Evolutionary conservation across 2,113 vertebrate genomes (phyloP).

Genomic region (Chloropsis cyanopogon): DNA sequence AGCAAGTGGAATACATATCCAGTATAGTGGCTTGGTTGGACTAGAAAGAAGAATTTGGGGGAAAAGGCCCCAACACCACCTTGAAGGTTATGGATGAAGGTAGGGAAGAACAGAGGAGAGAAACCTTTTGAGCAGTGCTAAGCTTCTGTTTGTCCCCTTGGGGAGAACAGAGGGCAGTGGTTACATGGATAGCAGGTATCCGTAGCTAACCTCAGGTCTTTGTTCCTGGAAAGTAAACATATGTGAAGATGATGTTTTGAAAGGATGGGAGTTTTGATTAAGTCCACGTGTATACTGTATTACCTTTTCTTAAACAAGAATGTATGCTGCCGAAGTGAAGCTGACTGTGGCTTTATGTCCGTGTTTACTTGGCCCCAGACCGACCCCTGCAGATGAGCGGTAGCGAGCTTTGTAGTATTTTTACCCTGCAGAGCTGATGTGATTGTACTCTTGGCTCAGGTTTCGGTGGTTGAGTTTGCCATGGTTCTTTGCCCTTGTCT

Average conservation of each 20-base stretch:
- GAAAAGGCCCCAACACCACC: neutral
- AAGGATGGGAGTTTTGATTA: neutral
- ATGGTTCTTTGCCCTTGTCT: neutral
- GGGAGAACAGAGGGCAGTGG: neutral
- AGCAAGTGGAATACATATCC: neutral
- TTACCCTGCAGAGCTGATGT: neutral
- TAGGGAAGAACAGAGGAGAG: neutral
- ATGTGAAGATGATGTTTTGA: neutral
- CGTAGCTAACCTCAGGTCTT: neutral
- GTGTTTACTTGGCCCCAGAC: neutral
- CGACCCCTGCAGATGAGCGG: neutral
- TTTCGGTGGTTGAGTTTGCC: neutral
- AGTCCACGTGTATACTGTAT: neutral
- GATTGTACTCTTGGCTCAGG: neutral
- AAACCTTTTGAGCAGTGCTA: neutral
- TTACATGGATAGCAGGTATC: neutral
- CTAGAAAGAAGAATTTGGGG: neutral
- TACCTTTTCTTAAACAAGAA: neutral
- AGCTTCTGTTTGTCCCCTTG: neutral
- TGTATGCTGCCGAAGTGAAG: neutral
- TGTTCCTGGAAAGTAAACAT: constrained; percentile 9
- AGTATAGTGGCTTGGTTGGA: neutral
- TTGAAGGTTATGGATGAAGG: neutral
- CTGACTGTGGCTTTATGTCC: neutral
- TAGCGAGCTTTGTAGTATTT: neutral